Percentiles rank a stretch among this genome's conserved stretches.
phyloP scores from a whole-genome alignment of 2,113 vertebrate genomes.

The Heloderma charlesbogerti region DNA sequence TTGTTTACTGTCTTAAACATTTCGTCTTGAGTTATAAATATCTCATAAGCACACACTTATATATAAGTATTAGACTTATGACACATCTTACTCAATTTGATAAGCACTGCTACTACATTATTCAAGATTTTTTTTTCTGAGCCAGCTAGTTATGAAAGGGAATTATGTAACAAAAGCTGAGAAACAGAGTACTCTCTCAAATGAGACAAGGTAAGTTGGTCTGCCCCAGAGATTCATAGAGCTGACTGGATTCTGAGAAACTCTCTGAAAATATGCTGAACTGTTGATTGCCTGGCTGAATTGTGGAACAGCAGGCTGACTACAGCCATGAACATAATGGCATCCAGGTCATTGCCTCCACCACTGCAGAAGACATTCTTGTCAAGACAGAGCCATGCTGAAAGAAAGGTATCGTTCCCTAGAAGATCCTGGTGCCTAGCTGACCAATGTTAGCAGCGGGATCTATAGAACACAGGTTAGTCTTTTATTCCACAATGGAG shows the following conservation, averaged over 20 bases:
- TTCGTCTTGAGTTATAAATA: background rate
- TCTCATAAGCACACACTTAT: background rate
- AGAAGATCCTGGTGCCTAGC: background rate
- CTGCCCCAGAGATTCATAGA: background rate
- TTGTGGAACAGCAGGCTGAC: background rate
- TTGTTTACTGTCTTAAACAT: slow-evolving; percentile 4
- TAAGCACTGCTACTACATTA: background rate
- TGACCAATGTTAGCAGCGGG: background rate
- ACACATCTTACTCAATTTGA: background rate
- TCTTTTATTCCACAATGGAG: background rate
- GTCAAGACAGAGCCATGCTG: background rate
- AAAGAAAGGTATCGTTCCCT: background rate
- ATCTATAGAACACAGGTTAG: background rate
- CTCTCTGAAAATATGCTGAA: background rate
- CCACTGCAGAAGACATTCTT: background rate
- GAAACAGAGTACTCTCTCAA: background rate
- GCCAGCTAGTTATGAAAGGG: background rate
- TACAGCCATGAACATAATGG: background rate
- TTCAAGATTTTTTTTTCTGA: background rate
- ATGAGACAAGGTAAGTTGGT: background rate
- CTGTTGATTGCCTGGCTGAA: background rate
- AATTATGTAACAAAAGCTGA: background rate
- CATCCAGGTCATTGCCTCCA: background rate
- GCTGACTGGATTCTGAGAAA: background rate
- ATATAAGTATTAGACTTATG: background rate